A percentile compares a stretch with the other conserved stretches of the same genome.
Evolutionary conservation across 1,140 invertebrate species (phyloP).

Genomic region (Ptiloglossa arizonensis): DNA sequence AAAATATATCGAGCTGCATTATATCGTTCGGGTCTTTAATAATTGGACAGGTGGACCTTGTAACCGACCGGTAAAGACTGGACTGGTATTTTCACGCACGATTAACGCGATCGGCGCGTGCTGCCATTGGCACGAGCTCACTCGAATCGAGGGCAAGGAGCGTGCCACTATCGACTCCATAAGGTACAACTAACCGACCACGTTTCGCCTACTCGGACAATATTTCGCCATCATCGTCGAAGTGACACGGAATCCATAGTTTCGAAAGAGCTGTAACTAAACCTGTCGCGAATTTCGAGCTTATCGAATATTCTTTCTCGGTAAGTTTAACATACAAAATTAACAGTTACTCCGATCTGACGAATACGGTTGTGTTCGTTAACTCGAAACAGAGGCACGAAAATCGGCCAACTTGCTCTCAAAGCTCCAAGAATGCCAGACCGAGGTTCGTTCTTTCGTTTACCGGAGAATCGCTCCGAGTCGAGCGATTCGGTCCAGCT

Average conservation of each 20-base stretch:
- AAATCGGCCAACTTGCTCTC: too few relatives aligned
- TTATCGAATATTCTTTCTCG: too few relatives aligned
- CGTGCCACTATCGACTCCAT: neutral
- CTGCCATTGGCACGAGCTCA: constrained; percentile 14
- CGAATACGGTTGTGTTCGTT: too few relatives aligned
- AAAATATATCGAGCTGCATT: constrained; percentile 14
- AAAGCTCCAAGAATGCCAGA: too few relatives aligned
- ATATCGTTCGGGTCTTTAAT: constrained; percentile 31
- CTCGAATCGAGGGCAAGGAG: neutral
- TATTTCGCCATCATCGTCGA: neutral
- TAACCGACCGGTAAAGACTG: constrained; percentile 38
- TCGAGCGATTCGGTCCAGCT: too few relatives aligned
- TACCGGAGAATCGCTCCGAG: too few relatives aligned
- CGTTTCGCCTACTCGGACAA: neutral
- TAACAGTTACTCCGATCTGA: too few relatives aligned
- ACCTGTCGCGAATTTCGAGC: too few relatives aligned
- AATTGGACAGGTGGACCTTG: constrained; percentile 51
- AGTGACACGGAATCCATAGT: neutral
- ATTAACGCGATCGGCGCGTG: constrained; percentile 58
- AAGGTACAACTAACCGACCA: neutral
- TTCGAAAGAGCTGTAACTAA: too few relatives aligned
- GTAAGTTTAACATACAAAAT: too few relatives aligned
- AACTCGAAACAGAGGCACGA: too few relatives aligned
- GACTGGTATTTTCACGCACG: constrained; percentile 65
- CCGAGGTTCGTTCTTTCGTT: too few relatives aligned